Percentiles rank a stretch among this genome's conserved stretches.
These are phyloP conservation scores for Escarpia spicata DNA, from an alignment of 2,888 invertebrate genomes.

Conservation along the genomic window DNA sequence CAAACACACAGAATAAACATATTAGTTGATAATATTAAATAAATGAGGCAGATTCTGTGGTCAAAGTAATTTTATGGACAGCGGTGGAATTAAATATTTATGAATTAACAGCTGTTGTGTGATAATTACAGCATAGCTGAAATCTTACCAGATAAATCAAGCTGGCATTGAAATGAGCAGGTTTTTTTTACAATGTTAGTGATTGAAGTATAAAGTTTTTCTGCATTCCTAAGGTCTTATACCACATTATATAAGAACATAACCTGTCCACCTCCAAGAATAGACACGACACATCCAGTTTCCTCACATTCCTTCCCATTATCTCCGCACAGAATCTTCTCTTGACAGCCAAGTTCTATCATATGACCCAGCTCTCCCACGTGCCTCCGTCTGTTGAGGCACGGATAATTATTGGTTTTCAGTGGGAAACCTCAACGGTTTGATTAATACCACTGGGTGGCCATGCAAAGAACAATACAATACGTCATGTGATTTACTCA, in stretches of 20 bases:
- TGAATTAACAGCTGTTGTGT: too few relatives aligned
- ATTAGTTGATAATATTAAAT: too few relatives aligned
- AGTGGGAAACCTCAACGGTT: background rate
- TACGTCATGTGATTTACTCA: background rate
- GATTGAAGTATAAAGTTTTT: too few relatives aligned
- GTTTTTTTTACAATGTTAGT: too few relatives aligned
- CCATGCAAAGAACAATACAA: background rate
- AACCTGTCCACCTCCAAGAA: background rate
- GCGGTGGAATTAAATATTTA: too few relatives aligned
- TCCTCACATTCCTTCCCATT: background rate
- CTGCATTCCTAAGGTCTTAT: too few relatives aligned
- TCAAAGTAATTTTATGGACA: too few relatives aligned
- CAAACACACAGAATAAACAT: too few relatives aligned
- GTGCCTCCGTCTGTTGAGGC: background rate
- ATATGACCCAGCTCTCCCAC: background rate
- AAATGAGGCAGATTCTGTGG: too few relatives aligned
- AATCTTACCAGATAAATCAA: too few relatives aligned
- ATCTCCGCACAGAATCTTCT: background rate
- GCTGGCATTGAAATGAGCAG: too few relatives aligned
- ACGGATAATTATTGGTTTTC: conserved; percentile 3
- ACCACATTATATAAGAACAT: background rate
- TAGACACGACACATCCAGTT: background rate
- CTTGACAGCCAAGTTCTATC: background rate
- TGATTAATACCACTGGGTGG: background rate
- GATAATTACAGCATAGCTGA: too few relatives aligned